Evolutionary conservation across 2,888 invertebrate species (phyloP), one percentile per base, ranked within the genome.

Genomic region (Eucera pruinosa): DNA sequence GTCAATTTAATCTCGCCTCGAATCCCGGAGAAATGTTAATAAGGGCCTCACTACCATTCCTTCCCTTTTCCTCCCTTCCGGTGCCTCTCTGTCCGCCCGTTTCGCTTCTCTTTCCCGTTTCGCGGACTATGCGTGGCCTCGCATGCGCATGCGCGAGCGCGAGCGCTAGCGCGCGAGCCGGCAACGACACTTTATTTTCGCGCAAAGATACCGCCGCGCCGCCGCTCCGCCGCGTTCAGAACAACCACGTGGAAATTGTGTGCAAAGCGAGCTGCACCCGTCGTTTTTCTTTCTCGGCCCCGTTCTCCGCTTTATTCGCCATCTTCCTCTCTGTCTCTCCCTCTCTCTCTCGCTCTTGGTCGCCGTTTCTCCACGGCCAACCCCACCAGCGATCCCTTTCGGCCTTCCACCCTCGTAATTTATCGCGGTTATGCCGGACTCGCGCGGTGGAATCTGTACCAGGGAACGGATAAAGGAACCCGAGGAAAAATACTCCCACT

Each of bases 1-100:
- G 91, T 92, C 91, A 92, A 92, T 91, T 91, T 92, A 91, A 92
- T 92, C 92, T 92, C 89, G 88, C 89, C 89, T 88, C 88, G 90
- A 90, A 92, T 91, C 91, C 91, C 88, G 86, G 86, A 90, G 90
- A 92, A 92, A 92, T 92, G 91, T 91, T 92, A 91, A 92, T 92
- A 91, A 91, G 91, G 91, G 86, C 86, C 86, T 87, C 87, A 84
- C 90, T 89, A 88, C 88, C 87, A 85, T 85, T 87, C 81, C 82
- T 80, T 78, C 76, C 77, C 80, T 54, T 66, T 62, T 45, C 57
- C 77, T 47, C 39, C 64, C 68, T 50, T 50, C 45, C 27, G 64
- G 54, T 27, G 30, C 9, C 48, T 20, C 48, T 45, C 43, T 25
- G 47, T 23, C 55, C 41, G 6, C 9, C 30, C 62, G n/a, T 60